Base-by-base conservation (phyloP, 2,888 invertebrate species). In the Fragum sueziense region DNA sequence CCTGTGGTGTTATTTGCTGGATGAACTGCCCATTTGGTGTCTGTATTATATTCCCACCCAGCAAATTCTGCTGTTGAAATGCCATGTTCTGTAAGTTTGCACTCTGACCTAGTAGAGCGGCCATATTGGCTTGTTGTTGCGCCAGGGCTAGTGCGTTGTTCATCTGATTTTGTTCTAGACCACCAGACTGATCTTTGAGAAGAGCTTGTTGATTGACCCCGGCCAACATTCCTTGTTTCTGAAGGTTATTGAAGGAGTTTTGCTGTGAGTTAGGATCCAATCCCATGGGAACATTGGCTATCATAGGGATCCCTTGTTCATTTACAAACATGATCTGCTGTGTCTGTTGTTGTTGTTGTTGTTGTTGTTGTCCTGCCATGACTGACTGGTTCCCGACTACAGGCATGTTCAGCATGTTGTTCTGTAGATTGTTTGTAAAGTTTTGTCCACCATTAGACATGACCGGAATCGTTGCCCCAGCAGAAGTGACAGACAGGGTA, bases 241-340 rank as follows among this genome's bases (percentile, higher is more conserved):
- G 84, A 14, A 79, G 4, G 33, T 80, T 77, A 7, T 41, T 22
- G 51, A 83, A 73, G 59, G 79, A 70, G 31, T 72, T 73, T 61
- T 79, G 80, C n/a, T n/a, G n/a, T 52, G 69, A 76, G 52, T 74
- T 80, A 9, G 74, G 76, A 57, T 84, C 84, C 31, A 79, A 41
- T 51, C 85, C 87, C n/a, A 88, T 73, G 33, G 86, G 87, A n/a
- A 87, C 79, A 75, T 86, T 87, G 6, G 87, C 87, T 34, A 87
- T 85, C 72, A 84, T 83, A 22, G 90, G 89, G 22, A 89, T 79
- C 9, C 90, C 90, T 74, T 88, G 90, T 61, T 90, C 90, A 76
- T 89, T 89, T 27, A 90, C 81, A 71, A 89, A 85, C 80, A 90
- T 86, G 0, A 89, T 84, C 70, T 90, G 89, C 72, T 88, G 89